Evolutionary conservation across 2,888 invertebrate genomes (phyloP), one percentile per base, ranked within the genome.

Genomic region (Drosophila anceps): DNA sequence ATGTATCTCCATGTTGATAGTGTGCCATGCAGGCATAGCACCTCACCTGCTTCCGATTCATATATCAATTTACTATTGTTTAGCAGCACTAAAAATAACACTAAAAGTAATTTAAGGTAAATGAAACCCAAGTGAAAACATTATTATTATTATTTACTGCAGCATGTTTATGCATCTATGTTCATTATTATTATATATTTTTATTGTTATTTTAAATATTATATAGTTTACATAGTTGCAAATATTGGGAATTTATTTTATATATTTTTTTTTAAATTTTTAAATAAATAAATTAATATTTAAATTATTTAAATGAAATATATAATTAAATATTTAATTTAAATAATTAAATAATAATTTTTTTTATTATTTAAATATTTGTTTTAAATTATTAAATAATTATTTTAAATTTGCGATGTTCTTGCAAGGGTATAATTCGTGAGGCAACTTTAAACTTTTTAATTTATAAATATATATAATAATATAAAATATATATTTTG

Each of bases 41-140:
- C 41, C 13, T 24, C 20, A 33, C 12, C 31, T 7, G 20, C 13
- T 9, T 2, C 54, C 54, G 71, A 57, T 60, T 71, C 65, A 51
- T 35, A 65, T 35, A 51, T 18, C 31, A 0, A 54, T 5, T 27
- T 31, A 50, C n/a, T 31, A 18, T 33, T 12, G 20, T 24, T 55
- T 18, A 29, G 27, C 57, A n/a, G 33, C 31, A 15, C 9, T 29
- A 31, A 13, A 20, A 44, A 20, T 33, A 31, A 20, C 15, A 43
- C 20, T 13, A 13, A 27, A 31, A 20, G 9, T 33, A 20, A 27
- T 33, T 10, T 29, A 18, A 48, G 10, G 9, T 15, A 27, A 59
- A 44, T 18, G 18, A 37, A 58, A 15, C 3, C 33, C 43, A 15
- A 43, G 20, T 8, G 39, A n/a, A 39, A 39, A 18, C 9, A 39